Base-by-base conservation (phyloP, 2,797 vertebrate genomes). In the Octomys mimax region DNA sequence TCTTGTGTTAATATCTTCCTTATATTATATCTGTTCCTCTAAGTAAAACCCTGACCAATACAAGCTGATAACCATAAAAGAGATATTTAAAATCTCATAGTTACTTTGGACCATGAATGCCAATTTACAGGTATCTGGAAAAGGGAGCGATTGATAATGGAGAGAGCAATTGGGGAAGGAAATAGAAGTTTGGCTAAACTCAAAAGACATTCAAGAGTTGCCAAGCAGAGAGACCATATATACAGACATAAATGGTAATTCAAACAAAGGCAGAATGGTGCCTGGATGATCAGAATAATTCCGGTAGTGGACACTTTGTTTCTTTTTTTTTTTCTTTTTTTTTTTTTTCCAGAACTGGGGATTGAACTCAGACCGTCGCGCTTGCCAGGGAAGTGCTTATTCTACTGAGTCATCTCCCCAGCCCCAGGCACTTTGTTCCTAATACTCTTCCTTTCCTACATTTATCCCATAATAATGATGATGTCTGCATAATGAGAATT, bases 191-290 rank as follows among this genome's bases (percentile, higher is more conserved):
- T 75, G 64, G 39, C 13, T 79, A 84, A 11, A 42, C 14, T 79
- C 21, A 78, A 93, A 91, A 94, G 57, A n/a, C 52, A 70, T 83
- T 96, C 49, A 70, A 64, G 46, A 91, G 75, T 52, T 95, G 4
- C 42, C 81, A 88, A 75, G 33, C 61, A 92, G 49, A 91, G 49
- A 73, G 19, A 84, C n/a, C 16, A 68, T 26, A 78, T 13, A 75
- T 66, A 89, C 6, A 89, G 21, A 81, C 9, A 86, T 54, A 24
- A 28, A n/a, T 39, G 36, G 16, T 86, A 90, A 92, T 95, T 86
- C 70, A 49, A 83, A 62, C 8, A 52, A 83, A 92, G 28, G 6
- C 49, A n/a, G 7, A 39, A 21, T 68, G 21, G 68, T 83, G 21
- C 31, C 22, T 94, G 31, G 8, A 83, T 85, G 78, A 73, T n/a